phyloP scores from a whole-genome alignment of 2,113 vertebrate genomes.

The Gulo gulo region DNA sequence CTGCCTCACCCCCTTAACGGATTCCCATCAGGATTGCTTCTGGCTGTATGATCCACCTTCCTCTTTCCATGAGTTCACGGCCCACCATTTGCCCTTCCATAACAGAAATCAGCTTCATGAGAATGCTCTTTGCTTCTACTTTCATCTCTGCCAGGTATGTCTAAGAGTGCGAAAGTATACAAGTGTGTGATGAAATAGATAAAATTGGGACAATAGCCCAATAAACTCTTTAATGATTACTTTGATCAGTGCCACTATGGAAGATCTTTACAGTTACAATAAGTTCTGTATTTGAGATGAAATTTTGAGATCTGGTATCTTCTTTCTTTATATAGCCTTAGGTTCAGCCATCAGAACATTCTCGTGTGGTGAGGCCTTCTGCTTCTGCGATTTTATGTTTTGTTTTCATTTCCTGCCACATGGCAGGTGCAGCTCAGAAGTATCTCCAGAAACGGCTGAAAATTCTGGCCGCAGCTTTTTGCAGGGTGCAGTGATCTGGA shows the following conservation, averaged over 20 bases:
- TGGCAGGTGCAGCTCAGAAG: constrained; percentile 17
- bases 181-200: neutral
- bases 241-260: neutral
- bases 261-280: neutral
- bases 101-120: constrained; percentile 22
- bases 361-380: neutral
- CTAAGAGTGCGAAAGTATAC: neutral
- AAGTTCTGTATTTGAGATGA: constrained; percentile 20
- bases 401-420: constrained; percentile 40
- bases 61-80: neutral
- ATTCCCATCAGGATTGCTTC: constrained; percentile 48
- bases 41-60: neutral
- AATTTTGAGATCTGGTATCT: neutral
- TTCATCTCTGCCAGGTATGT: constrained; percentile 54
- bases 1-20: neutral
- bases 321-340: neutral
- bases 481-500: neutral
- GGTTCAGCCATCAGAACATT: neutral
- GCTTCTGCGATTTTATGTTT: constrained; percentile 10
- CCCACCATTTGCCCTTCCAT: neutral
- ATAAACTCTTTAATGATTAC: neutral
- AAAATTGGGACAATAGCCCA: neutral
- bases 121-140: neutral
- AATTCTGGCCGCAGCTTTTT: neutral
- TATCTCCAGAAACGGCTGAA: neutral